Evolutionary conservation across 2,113 vertebrate genomes (phyloP).

Genomic region (Hassar affinis): DNA sequence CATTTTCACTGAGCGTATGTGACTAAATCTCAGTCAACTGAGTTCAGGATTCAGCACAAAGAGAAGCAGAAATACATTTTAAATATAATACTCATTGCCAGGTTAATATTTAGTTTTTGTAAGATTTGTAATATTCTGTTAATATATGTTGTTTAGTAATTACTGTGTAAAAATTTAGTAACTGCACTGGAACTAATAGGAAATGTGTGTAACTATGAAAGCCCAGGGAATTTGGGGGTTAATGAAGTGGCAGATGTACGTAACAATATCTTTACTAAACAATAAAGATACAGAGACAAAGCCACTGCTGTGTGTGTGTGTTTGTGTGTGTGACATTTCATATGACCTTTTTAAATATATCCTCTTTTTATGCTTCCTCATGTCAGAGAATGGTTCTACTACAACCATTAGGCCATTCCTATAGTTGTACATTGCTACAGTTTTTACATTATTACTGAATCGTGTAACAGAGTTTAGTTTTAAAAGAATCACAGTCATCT

Average conservation of each 20-base stretch:
- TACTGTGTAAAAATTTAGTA: background rate
- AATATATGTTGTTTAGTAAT: background rate
- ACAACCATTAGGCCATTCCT: background rate
- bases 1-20: slow-evolving; percentile 4
- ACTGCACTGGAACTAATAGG: background rate
- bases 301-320: background rate
- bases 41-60: slow-evolving; percentile 11
- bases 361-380: slow-evolving; percentile 8
- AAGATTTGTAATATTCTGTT: too few species aligned
- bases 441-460: background rate
- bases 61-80: slow-evolving; percentile 6
- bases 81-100: background rate
- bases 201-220: background rate
- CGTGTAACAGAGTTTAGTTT: background rate
- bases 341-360: background rate
- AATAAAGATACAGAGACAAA: background rate
- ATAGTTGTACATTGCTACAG: too few species aligned
- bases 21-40: background rate
- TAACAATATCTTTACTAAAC: background rate
- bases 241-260: background rate
- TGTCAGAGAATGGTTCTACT: background rate
- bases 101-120: background rate
- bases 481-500: slow-evolving; percentile 15
- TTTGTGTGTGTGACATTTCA: background rate
- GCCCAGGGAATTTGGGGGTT: background rate